Conservation (phyloP, 2,113 vertebrate species). For the Megalops atlanticus region DNA sequence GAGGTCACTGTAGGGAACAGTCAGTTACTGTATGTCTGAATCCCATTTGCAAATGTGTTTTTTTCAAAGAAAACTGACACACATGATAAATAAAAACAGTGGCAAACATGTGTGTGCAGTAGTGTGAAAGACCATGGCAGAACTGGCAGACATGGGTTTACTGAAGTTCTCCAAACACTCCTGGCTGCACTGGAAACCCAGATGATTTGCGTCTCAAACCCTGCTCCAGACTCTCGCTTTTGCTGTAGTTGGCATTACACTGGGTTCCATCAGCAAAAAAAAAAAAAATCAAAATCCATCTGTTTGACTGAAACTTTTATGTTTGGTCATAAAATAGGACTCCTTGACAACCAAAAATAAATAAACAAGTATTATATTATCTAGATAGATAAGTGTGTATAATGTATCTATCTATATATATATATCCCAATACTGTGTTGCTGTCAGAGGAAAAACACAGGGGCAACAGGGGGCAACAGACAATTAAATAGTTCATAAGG, state of each 20-base stretch:
- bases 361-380: too few species aligned
- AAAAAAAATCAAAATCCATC: not conserved
- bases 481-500: slow-evolving; percentile 1
- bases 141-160: not conserved
- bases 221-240: not conserved
- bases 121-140: too few species aligned
- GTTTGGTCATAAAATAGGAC: too few species aligned
- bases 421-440: too few species aligned
- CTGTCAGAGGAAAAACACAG: too few species aligned
- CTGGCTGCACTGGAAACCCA: not conserved
- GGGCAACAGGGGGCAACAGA: not conserved
- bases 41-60: too few species aligned
- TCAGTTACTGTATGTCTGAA: not conserved
- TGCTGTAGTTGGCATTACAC: not conserved
- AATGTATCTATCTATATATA: too few species aligned
- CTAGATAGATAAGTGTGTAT: too few species aligned
- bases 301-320: not conserved
- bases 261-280: not conserved
- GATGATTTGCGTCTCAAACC: not conserved
- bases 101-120: not conserved
- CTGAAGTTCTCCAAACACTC: not conserved
- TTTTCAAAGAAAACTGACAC: not conserved
- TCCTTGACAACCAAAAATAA: too few species aligned
- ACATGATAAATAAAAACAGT: not conserved
- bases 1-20: not conserved